These are phyloP conservation scores for Noctua pronuba DNA, from an alignment of 2,888 invertebrate species.

Conservation along the genomic window DNA sequence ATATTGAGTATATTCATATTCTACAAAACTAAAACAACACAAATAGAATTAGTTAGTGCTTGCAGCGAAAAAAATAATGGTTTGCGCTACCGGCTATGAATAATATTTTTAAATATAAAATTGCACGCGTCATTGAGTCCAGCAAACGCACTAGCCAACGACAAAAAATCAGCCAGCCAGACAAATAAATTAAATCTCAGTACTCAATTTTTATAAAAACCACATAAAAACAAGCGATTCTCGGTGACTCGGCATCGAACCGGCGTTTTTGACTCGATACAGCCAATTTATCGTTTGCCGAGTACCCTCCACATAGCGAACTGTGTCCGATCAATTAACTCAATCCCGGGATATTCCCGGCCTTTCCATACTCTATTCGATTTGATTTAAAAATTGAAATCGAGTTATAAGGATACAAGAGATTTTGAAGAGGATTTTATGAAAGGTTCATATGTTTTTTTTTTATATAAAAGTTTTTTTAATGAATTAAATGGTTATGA, in stretches of 20 bases:
- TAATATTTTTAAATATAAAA: background rate
- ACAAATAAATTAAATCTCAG: conserved; percentile 61
- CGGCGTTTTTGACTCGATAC: conserved; percentile 63
- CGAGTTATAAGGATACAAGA: conserved; percentile 45
- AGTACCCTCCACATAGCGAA: conserved; percentile 64
- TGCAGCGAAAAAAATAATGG: background rate
- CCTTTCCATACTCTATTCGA: conserved; percentile 57
- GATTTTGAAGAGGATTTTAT: conserved; percentile 41
- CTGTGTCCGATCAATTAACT: conserved; percentile 70
- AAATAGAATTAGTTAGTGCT: background rate
- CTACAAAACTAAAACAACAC: background rate
- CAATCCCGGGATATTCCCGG: conserved; percentile 66
- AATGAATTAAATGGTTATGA: background rate
- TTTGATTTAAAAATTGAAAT: conserved; percentile 66
- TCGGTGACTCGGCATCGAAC: conserved; percentile 50
- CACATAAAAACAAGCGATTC: conserved; percentile 49
- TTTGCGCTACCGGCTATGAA: background rate
- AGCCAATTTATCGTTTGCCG: conserved; percentile 66
- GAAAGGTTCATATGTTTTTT: conserved; percentile 39
- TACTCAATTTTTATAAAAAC: conserved; percentile 52
- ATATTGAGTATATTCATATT: background rate
- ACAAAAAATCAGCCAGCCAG: conserved; percentile 33
- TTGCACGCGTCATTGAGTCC: conserved; percentile 12
- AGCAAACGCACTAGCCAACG: conserved; percentile 20
- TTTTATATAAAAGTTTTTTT: background rate